Evolutionary conservation across 2,113 vertebrate species (phyloP).

Genomic region (Epinephelus fuscoguttatus): DNA sequence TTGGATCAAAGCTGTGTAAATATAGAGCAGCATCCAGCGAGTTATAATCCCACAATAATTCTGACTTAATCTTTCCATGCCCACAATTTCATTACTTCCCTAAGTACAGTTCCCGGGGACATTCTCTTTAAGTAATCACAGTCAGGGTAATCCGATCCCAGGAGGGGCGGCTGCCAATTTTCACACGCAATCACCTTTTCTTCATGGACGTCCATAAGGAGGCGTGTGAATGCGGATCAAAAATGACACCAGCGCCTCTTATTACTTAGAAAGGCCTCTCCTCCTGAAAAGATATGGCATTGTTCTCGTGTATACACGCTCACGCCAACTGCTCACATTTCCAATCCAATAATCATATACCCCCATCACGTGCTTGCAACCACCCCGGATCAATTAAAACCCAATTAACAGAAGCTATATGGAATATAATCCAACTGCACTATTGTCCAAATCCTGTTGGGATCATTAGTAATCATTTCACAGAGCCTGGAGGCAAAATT

Average conservation of each 20-base stretch:
- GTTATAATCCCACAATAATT: slow-evolving; percentile 78
- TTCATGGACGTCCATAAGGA: slow-evolving; percentile 19
- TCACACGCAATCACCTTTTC: slow-evolving; percentile 23
- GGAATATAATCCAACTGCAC: slow-evolving; percentile 70
- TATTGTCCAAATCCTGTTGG: slow-evolving; percentile 69
- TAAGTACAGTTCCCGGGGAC: slow-evolving; percentile 62
- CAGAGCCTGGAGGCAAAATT: slow-evolving; percentile 56
- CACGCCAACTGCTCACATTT: slow-evolving; percentile 57
- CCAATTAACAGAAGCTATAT: slow-evolving; percentile 65
- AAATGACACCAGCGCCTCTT: slow-evolving; percentile 21
- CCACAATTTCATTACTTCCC: slow-evolving; percentile 74
- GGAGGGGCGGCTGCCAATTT: slow-evolving; percentile 43
- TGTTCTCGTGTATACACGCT: slow-evolving; percentile 31
- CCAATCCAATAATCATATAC: slow-evolving; percentile 57
- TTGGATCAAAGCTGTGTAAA: slow-evolving; percentile 65
- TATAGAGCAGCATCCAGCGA: slow-evolving; percentile 58
- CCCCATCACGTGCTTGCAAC: slow-evolving; percentile 40
- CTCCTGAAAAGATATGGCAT: slow-evolving; percentile 35
- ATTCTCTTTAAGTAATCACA: slow-evolving; percentile 71
- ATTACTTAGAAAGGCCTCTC: slow-evolving; percentile 28
- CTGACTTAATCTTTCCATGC: slow-evolving; percentile 75
- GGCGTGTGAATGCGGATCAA: slow-evolving; percentile 19
- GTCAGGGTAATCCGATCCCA: slow-evolving; percentile 61
- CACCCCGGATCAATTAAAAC: slow-evolving; percentile 75
- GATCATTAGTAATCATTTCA: slow-evolving; percentile 78